Evolutionary conservation across 2,113 vertebrate genomes (phyloP).

Genomic region (Corythoichthys haematopterus): DNA sequence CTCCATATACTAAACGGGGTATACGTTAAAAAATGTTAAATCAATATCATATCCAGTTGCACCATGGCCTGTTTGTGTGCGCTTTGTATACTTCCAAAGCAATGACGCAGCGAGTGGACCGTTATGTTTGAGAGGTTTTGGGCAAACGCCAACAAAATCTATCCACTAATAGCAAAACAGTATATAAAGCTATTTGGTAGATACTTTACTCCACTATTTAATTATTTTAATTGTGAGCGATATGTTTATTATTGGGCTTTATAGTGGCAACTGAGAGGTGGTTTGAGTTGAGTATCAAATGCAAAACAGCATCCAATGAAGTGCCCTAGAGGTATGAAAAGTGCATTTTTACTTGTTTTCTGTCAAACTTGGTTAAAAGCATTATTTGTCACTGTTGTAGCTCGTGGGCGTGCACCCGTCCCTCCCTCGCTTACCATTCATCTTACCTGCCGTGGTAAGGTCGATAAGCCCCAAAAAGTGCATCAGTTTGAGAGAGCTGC

Average conservation of each 20-base stretch:
- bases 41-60: neutral
- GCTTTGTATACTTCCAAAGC: neutral
- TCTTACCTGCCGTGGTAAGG: conserved; percentile 68
- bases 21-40: neutral
- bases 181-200: neutral
- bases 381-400: conserved; percentile 21
- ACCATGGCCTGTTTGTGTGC: neutral
- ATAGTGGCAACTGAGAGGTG: neutral
- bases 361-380: neutral
- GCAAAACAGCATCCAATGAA: neutral
- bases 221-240: neutral
- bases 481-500: conserved; percentile 78
- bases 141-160: neutral
- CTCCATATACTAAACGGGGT: neutral
- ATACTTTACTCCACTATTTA: neutral
- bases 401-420: conserved; percentile 4
- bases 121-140: neutral
- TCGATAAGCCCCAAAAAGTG: conserved; percentile 79
- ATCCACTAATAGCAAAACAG: neutral
- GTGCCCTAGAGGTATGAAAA: neutral
- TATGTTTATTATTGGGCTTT: neutral
- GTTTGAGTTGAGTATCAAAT: neutral
- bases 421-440: conserved; percentile 20
- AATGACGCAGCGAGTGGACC: neutral
- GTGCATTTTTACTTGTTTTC: neutral